Evolutionary conservation across 2,797 vertebrate species (phyloP).

Genomic region (Threskiornis aethiopicus): DNA sequence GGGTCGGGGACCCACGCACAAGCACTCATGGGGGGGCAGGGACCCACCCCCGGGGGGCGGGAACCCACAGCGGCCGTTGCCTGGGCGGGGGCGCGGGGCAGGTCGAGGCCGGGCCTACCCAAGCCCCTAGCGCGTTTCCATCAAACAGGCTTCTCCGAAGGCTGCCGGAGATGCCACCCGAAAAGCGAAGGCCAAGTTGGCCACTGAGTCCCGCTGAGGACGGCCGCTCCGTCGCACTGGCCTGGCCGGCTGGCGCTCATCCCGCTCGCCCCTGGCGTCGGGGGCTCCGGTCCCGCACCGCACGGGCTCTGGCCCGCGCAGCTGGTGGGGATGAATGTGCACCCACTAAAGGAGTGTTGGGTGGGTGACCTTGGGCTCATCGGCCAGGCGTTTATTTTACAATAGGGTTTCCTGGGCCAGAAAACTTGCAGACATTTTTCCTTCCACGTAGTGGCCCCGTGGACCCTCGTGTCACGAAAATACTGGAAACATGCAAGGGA

Average conservation of each 20-base stretch:
- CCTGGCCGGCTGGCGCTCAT: rapidly evolving
- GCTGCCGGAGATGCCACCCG: rapidly evolving
- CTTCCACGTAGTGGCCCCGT: not conserved
- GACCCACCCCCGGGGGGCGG: no score
- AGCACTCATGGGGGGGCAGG: no score
- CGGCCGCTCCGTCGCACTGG: rapidly evolving
- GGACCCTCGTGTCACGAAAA: rapidly evolving
- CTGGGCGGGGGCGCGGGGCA: rapidly evolving
- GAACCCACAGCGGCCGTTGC: not conserved
- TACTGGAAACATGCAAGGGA: rapidly evolving
- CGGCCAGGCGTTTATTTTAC: not conserved
- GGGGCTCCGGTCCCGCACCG: rapidly evolving
- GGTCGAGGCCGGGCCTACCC: not conserved
- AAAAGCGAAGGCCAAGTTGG: rapidly evolving
- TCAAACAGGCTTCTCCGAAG: rapidly evolving
- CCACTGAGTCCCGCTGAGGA: rapidly evolving
- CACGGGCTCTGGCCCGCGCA: rapidly evolving
- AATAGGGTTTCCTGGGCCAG: not conserved
- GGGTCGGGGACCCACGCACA: no score
- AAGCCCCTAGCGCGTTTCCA: rapidly evolving
- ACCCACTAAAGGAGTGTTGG: not conserved
- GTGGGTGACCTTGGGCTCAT: not conserved
- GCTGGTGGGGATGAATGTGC: not conserved
- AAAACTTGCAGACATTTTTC: not conserved
- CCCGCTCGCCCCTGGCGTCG: rapidly evolving